Evolutionary conservation across 2,113 vertebrate species (phyloP).

Genomic region (Perognathus longimembris): DNA sequence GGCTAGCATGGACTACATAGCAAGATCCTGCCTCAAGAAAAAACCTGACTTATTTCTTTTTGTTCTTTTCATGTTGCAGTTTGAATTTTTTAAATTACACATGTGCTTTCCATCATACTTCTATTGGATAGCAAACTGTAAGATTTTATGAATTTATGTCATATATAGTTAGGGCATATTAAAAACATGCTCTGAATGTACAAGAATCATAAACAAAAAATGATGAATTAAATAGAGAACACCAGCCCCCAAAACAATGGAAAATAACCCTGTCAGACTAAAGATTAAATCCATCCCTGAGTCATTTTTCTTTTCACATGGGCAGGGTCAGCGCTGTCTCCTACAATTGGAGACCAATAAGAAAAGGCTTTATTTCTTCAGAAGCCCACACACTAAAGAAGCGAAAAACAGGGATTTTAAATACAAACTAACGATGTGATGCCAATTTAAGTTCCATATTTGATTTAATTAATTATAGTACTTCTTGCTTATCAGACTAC

Average conservation of each 20-base stretch:
- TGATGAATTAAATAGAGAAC: neutral
- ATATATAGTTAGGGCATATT: neutral
- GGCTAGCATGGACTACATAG: too few species aligned
- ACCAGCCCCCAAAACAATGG: neutral
- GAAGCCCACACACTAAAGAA: neutral
- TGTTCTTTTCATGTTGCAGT: neutral
- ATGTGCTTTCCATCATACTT: neutral
- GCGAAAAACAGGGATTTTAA: neutral
- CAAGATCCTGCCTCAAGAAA: too few species aligned
- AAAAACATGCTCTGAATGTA: neutral
- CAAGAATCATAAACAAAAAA: neutral
- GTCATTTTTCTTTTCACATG: neutral
- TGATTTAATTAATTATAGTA: constrained; percentile 10
- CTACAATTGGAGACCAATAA: neutral
- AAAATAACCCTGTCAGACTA: neutral
- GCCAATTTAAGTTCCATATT: neutral
- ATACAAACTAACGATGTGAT: neutral
- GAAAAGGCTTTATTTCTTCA: neutral
- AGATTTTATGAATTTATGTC: neutral
- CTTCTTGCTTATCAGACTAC: neutral
- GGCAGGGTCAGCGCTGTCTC: neutral
- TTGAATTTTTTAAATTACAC: neutral
- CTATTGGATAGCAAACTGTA: neutral
- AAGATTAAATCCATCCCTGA: neutral
- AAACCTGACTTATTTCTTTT: too few species aligned